These are phyloP conservation scores for Melanaphis sacchari DNA, from an alignment of 1,140 invertebrate species.

Conservation along the genomic window DNA sequence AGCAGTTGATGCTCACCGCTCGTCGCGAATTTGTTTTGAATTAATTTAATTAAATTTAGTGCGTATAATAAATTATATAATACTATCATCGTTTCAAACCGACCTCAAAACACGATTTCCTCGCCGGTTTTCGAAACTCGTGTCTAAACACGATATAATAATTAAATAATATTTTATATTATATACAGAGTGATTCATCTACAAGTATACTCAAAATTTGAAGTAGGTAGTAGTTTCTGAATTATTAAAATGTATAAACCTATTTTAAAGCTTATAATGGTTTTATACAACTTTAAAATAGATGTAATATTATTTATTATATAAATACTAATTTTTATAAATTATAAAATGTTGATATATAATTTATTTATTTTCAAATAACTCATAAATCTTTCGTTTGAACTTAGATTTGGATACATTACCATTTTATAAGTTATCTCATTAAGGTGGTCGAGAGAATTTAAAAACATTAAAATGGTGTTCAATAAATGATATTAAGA, in stretches of 20 bases:
- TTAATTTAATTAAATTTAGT: neutral
- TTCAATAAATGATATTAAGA: neutral
- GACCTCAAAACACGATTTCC: neutral
- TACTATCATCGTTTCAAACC: neutral
- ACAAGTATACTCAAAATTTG: no score
- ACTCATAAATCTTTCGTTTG: neutral
- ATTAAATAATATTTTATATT: neutral
- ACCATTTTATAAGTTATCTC: neutral
- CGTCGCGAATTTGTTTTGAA: neutral
- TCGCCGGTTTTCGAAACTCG: neutral
- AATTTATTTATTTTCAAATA: neutral
- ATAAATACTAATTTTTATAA: neutral
- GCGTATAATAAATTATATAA: neutral
- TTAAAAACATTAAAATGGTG: neutral
- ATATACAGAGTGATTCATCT: neutral
- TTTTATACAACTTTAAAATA: no score
- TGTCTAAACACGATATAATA: neutral
- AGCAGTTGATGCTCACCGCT: neutral
- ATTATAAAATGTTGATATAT: neutral
- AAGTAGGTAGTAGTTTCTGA: no score
- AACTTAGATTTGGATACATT: neutral
- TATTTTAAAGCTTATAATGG: no score
- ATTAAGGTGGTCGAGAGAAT: neutral
- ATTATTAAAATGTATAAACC: no score
- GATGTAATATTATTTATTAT: no score